Conservation (phyloP, 2,113 vertebrate species). For the Dicaeum eximium region DNA sequence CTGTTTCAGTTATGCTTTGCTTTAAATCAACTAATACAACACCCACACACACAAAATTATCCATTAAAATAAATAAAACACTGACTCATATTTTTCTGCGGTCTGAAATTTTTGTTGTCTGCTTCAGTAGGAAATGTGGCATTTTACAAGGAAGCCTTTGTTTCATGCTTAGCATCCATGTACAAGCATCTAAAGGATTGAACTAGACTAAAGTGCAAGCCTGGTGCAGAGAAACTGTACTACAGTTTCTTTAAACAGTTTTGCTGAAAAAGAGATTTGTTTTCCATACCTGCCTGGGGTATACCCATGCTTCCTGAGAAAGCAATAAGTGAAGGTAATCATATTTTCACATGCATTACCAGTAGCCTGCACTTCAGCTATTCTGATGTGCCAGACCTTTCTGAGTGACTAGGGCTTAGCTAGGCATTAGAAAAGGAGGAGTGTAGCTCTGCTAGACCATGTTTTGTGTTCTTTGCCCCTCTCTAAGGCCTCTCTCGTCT, state of each 20-base stretch:
- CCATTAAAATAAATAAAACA: neutral
- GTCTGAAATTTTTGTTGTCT: neutral
- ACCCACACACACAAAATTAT: neutral
- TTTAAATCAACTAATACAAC: neutral
- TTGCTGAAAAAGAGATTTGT: neutral
- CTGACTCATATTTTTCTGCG: neutral
- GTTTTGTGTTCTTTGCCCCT: neutral
- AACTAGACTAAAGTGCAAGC: neutral
- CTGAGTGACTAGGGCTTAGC: neutral
- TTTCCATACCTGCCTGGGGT: neutral
- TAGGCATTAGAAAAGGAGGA: neutral
- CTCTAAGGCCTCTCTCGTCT: neutral
- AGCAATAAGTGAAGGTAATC: neutral
- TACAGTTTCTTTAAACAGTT: neutral
- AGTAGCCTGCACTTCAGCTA: neutral
- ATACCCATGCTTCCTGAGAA: neutral
- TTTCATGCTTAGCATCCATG: neutral
- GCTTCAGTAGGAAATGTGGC: neutral
- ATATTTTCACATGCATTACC: neutral
- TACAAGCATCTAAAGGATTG: neutral
- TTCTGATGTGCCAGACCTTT: rapidly evolving
- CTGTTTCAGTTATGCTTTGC: neutral
- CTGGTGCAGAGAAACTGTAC: neutral
- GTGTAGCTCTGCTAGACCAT: neutral
- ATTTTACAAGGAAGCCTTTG: neutral